Base-by-base conservation (phyloP, 2,888 invertebrate species). In the Chalcosyrphus nemorum region DNA sequence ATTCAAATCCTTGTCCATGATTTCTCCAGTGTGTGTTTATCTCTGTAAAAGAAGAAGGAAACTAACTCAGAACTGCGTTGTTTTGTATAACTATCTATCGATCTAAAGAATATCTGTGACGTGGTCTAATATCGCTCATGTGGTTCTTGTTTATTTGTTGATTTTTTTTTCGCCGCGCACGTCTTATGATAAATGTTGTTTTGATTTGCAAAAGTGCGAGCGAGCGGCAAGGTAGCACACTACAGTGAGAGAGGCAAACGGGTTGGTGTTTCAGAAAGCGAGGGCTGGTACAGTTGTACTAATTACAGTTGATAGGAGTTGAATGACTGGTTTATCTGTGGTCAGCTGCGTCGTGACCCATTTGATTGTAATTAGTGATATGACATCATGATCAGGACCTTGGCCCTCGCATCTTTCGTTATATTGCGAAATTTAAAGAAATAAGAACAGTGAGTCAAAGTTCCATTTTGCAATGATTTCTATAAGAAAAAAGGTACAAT, bases 1-100 rank as follows among this genome's bases (percentile, higher is more conserved):
- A 35, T 74, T 78, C 4, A 52, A 65, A 21, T 76, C 43, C 27
- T 57, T 81, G n/a, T 80, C 75, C 80, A 78, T 84, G 43, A 19
- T 57, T 68, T 13, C 47, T 66, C 9, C 27, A 54, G 13, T 24
- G 21, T 52, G n/a, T 24, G 21, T 35, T 54, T 65, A 57, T 43
- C 45, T 75, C 61, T 57, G 50, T 27, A 71, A 59, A 38, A 47
- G 19, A 75, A 13, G 2, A 61, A 50, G 4, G 50, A 3, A 63
- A 29, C 24, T 21, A 2, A 13, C 35, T 6, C n/a, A 41, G 56
- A 63, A 66, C 13, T 70, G 29, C 32, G 41, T 63, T 41, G 7
- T 21, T 61, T 6, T 70, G 13, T 57, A n/a, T 15, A 56, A 27
- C 45, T 66, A 65, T 61, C 65, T 47, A 6, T n/a, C 19, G 19